phyloP scores from a whole-genome alignment of 1,140 invertebrate species.

The Forficula auricularia region DNA sequence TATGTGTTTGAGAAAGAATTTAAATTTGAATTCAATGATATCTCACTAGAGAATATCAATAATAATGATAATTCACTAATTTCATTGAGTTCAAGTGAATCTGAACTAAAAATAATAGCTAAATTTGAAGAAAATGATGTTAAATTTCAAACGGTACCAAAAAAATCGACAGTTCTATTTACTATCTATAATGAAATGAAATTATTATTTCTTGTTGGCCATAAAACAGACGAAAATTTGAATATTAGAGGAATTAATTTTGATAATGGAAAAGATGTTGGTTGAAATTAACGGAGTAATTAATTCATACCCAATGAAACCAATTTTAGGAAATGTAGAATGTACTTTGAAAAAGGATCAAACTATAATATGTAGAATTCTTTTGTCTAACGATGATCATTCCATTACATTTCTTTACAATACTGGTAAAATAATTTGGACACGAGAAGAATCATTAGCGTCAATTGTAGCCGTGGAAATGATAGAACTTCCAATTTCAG shows the following conservation, averaged over 20 bases:
- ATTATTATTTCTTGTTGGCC: background rate
- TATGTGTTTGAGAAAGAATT: too few relatives aligned
- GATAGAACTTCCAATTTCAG: conserved; percentile 78
- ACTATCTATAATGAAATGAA: background rate
- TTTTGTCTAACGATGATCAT: conserved; percentile 37
- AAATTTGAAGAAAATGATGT: too few relatives aligned
- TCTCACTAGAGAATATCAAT: background rate
- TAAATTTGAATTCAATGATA: conserved; percentile 5
- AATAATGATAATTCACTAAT: background rate
- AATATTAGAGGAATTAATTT: background rate
- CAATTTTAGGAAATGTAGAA: conserved; percentile 17
- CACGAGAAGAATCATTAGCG: conserved; percentile 71
- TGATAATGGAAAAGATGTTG: background rate
- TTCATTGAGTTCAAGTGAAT: background rate
- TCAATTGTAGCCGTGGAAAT: conserved; percentile 68
- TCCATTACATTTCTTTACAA: conserved; percentile 36
- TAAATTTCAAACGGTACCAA: too few relatives aligned
- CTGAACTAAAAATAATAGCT: background rate
- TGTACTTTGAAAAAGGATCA: conserved; percentile 30
- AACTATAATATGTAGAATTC: conserved; percentile 33
- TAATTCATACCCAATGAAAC: background rate
- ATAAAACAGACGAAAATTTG: background rate
- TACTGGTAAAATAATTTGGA: conserved; percentile 51
- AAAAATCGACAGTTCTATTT: too few relatives aligned
- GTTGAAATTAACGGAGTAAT: background rate